Base-by-base conservation (phyloP, 2,113 vertebrate genomes). In the Serranochromis macrocephalus region DNA sequence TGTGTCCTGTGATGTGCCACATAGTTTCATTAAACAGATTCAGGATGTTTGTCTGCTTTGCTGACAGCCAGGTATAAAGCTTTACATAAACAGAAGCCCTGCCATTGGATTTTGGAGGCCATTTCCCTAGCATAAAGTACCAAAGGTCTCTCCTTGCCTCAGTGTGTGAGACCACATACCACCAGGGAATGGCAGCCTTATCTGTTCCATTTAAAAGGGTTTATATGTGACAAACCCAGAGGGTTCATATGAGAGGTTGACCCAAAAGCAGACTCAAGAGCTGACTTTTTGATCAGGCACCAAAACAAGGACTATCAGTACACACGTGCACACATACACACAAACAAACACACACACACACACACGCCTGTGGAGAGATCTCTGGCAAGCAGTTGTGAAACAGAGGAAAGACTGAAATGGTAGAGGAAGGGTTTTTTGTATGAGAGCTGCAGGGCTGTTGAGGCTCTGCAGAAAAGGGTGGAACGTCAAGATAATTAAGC, bases 321-420 rank as follows among this genome's bases (percentile, higher is more conserved):
- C 26, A 58, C 14, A 16, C 4, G 4, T 55, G 21, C 0, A 57
- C 12, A 24, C 10, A 3, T 2, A 54, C 2, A 0, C 51, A 55
- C 54, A 57, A 1, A 57, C n/a, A n/a, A n/a, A n/a, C 6, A 24
- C n/a, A 51, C 8, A 21, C 21, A 54, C 11, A 55, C 11, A 55
- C 54, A 57, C 24, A 58, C 1, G 1, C 24, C 24, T 16, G 24
- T 29, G 26, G 26, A 58, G 7, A 31, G 55, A 17, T 58, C 1
- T 29, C 55, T 31, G 55, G 26, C 24, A 9, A 58, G 4, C 55
- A 58, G 55, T 29, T 29, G 0, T 29, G 55, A 16, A 29, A 58
- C 55, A 58, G 24, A 58, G 24, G 24, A 58, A 58, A 29, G 13
- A 2, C 26, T 29, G 2, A 58, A 58, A 58, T 58, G 24, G 13